Evolutionary conservation across 2,888 invertebrate species (phyloP).

Genomic region (Hypena proboscidalis): DNA sequence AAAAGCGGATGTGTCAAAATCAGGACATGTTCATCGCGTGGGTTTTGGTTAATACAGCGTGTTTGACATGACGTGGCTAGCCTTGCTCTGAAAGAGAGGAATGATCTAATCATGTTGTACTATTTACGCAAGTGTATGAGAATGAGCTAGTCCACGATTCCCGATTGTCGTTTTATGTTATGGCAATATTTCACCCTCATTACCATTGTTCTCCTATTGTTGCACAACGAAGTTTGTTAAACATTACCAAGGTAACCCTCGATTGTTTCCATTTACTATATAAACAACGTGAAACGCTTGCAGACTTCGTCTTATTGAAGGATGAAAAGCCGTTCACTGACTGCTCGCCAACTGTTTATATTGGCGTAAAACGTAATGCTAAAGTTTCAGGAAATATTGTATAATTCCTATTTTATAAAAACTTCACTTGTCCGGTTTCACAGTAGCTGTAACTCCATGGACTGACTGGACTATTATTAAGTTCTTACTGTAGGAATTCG

Average conservation of each 20-base stretch:
- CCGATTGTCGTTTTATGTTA: conserved; percentile 67
- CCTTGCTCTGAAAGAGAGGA: conserved; percentile 4
- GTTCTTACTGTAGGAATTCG: too few species aligned
- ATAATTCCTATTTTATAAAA: too few species aligned
- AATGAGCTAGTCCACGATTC: conserved; percentile 35
- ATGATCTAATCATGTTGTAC: conserved; percentile 44
- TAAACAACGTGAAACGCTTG: conserved; percentile 56
- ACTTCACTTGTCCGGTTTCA: too few species aligned
- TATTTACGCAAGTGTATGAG: conserved; percentile 45
- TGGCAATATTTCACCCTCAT: conserved; percentile 69
- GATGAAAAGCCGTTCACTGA: conserved; percentile 22
- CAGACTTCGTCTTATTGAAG: conserved; percentile 14
- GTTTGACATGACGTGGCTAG: not conserved
- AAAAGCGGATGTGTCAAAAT: too few species aligned
- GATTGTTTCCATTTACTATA: conserved; percentile 68
- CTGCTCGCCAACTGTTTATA: conserved; percentile 7
- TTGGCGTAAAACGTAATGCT: too few species aligned
- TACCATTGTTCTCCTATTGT: conserved; percentile 73
- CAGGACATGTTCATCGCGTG: not conserved
- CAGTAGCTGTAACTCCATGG: too few species aligned
- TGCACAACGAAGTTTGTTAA: conserved; percentile 78
- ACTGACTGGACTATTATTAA: too few species aligned
- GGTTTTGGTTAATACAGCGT: not conserved
- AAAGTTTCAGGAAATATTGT: too few species aligned
- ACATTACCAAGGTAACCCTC: conserved; percentile 64